phyloP scores from a whole-genome alignment of 2,113 vertebrate genomes.

The Percina caprodes region DNA sequence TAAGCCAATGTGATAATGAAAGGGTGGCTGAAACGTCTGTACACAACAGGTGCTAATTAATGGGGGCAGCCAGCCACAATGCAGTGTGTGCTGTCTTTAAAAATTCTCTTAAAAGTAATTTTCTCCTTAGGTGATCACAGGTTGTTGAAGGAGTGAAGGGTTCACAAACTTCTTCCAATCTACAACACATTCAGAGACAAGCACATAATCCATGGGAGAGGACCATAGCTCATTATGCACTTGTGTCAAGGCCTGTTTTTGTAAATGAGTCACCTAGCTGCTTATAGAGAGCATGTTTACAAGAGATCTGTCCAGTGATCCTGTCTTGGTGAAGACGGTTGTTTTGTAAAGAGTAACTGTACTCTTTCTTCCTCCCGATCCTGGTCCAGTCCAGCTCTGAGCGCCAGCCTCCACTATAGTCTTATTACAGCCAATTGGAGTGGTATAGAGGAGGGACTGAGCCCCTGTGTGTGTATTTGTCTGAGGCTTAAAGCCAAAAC shows the following conservation, averaged over 20 bases:
- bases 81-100: slow-evolving; percentile 37
- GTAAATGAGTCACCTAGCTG: slow-evolving; percentile 58
- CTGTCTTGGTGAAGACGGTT: slow-evolving; percentile 34
- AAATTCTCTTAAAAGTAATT: slow-evolving; percentile 45
- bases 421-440: slow-evolving; percentile 65
- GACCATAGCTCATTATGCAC: slow-evolving; percentile 37
- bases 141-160: slow-evolving; percentile 6
- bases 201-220: slow-evolving; percentile 13
- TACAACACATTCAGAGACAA: background rate
- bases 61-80: slow-evolving; percentile 43
- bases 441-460: slow-evolving; percentile 50
- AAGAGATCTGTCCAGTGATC: slow-evolving; percentile 48
- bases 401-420: slow-evolving; percentile 46
- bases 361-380: slow-evolving; percentile 59
- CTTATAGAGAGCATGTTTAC: slow-evolving; percentile 59
- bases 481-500: slow-evolving; percentile 70
- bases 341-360: slow-evolving; percentile 53
- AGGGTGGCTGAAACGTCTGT: slow-evolving; percentile 37
- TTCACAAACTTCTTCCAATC: slow-evolving; percentile 4
- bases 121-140: slow-evolving; percentile 53
- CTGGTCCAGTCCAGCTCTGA: slow-evolving; percentile 53
- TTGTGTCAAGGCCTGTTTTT: slow-evolving; percentile 31
- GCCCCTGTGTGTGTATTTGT: slow-evolving; percentile 42
- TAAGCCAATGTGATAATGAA: slow-evolving; percentile 62
- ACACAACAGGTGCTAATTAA: slow-evolving; percentile 69